Evolutionary conservation across 2,888 invertebrate species (phyloP).

Genomic region (Diplolepis rosae): DNA sequence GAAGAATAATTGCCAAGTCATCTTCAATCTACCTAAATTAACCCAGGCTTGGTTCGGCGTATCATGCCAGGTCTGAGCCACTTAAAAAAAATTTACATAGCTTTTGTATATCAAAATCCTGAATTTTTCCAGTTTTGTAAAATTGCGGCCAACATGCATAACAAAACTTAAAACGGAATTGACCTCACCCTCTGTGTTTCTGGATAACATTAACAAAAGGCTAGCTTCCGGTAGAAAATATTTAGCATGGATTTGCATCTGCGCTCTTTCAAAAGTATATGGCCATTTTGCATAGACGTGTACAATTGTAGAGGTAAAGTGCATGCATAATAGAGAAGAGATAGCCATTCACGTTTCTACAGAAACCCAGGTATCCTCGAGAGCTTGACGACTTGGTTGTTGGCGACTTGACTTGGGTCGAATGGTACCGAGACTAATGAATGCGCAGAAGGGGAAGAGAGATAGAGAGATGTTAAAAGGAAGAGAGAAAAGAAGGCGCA

Average conservation of each 20-base stretch:
- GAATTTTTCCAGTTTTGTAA: too few relatives aligned
- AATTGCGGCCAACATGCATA: too few relatives aligned
- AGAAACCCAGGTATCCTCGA: conserved; percentile 10
- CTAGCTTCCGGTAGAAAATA: conserved; percentile 18
- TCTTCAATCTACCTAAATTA: too few relatives aligned
- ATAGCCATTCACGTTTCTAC: conserved; percentile 18
- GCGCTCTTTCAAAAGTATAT: background rate
- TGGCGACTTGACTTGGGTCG: conserved; percentile 11
- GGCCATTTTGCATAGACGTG: conserved; percentile 17
- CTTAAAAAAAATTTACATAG: too few relatives aligned
- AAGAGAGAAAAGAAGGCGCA: conserved; percentile 35
- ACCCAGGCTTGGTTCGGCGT: too few relatives aligned
- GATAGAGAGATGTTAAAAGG: conserved; percentile 23
- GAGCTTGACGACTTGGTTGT: background rate
- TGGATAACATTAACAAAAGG: background rate
- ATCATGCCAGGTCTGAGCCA: too few relatives aligned
- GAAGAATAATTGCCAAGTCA: too few relatives aligned
- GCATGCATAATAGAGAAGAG: conserved; percentile 29
- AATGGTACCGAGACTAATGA: conserved; percentile 28
- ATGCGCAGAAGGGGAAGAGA: conserved; percentile 47
- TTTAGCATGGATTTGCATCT: conserved; percentile 2
- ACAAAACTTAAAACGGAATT: too few relatives aligned
- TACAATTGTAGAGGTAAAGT: conserved; percentile 7
- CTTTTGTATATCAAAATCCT: too few relatives aligned
- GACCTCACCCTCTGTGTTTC: too few relatives aligned